These are phyloP conservation scores for Stegostoma tigrinum DNA, from an alignment of 2,113 vertebrate species.

Conservation along the genomic window DNA sequence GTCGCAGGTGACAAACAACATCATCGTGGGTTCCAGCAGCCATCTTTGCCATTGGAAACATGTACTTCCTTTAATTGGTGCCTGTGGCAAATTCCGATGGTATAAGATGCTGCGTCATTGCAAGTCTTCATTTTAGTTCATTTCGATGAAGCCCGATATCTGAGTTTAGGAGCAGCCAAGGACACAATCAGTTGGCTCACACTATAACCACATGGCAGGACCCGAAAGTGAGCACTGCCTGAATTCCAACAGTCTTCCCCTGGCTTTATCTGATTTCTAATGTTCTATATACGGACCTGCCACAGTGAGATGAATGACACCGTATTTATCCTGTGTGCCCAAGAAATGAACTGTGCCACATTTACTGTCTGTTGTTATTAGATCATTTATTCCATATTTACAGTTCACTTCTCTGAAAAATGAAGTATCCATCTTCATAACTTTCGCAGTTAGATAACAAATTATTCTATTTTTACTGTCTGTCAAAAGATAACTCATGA, in stretches of 20 bases:
- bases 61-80: not conserved
- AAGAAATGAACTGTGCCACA: not conserved
- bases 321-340: not conserved
- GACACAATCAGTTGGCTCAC: not conserved
- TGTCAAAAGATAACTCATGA: not conserved
- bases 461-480: not conserved
- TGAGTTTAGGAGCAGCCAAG: not conserved
- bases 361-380: not conserved
- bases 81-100: not conserved
- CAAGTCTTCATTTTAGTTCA: not conserved
- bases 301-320: not conserved
- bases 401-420: not conserved
- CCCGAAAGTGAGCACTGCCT: not conserved
- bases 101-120: not conserved
- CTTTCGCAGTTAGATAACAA: not conserved
- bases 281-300: not conserved
- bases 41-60: not conserved
- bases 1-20: too few species aligned
- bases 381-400: not conserved
- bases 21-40: too few species aligned
- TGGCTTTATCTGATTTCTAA: not conserved
- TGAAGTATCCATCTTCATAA: too few species aligned
- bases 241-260: not conserved
- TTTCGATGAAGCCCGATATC: not conserved
- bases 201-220: not conserved